Conservation (phyloP, 2,888 invertebrate genomes). For the Drosophila anomelani region DNA sequence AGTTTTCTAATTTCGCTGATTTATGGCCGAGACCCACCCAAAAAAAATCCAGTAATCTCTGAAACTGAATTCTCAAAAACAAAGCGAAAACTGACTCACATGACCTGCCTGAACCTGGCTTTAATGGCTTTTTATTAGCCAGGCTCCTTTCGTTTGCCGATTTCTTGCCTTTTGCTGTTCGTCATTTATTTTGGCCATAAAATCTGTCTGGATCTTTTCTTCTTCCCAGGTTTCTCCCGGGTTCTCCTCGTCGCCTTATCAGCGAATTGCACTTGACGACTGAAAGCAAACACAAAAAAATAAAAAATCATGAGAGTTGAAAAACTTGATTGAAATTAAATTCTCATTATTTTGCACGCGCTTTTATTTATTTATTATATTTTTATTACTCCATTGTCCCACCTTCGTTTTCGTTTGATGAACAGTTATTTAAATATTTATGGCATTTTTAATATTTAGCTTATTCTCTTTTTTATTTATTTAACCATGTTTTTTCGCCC, state of each 20-base stretch:
- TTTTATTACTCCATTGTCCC: conserved; percentile 1
- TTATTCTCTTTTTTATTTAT: not conserved
- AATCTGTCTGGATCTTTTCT: conserved; percentile 41
- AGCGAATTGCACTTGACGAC: conserved; percentile 32
- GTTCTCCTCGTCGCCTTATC: conserved; percentile 13
- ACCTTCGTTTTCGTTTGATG: conserved; percentile 45
- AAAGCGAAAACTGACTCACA: conserved; percentile 65
- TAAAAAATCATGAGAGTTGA: conserved; percentile 6
- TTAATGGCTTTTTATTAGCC: conserved; percentile 74
- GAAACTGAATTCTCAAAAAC: conserved; percentile 4
- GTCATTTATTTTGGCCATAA: conserved; percentile 46
- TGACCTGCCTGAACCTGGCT: conserved; percentile 76
- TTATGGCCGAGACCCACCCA: conserved; percentile 55
- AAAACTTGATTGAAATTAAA: conserved; percentile 18
- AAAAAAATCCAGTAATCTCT: conserved; percentile 10
- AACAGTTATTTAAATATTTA: conserved; percentile 45
- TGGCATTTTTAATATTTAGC: conserved; percentile 1
- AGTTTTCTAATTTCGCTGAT: conserved; percentile 74
- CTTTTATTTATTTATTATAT: conserved; percentile 3
- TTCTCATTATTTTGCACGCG: conserved; percentile 4
- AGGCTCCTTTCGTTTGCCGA: conserved; percentile 24
- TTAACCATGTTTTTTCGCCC: not conserved
- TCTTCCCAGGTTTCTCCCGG: not conserved
- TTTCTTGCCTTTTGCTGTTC: conserved; percentile 20
- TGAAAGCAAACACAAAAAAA: conserved; percentile 2